Base-by-base conservation (phyloP, 2,797 vertebrate species). In the Orientallactaga sibirica region DNA sequence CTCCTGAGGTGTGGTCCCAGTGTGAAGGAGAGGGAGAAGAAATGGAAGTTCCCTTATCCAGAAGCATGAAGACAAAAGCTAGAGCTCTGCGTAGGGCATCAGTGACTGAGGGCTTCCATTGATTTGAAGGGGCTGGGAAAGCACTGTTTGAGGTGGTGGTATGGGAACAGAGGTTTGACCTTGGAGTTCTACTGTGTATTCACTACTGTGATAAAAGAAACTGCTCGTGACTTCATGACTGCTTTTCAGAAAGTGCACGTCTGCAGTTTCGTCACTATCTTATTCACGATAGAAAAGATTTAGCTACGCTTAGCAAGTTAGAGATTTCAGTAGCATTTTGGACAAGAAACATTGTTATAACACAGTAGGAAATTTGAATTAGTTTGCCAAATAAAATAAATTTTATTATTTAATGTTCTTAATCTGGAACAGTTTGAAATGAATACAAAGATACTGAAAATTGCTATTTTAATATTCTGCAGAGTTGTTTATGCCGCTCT, bases 351-450 rank as follows among this genome's bases (percentile, higher is more conserved):
- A 24, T 27, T 81, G 15, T 81, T 25, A 74, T 79, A 78, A 82
- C 48, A 82, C 86, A 79, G 58, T 78, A 27, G 5, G 12, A 61
- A 75, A 48, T 76, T 86, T 2, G 71, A 43, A 74, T 85, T 29
- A 76, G 37, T 75, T 33, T 61, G 10, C 48, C 7, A 82, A 43
- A 58, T 70, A 81, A 67, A 83, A 52, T 80, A 73, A 89, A 62
- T 92, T 14, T n/a, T 20, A 95, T 68, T 64, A 66, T 73, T 76
- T 52, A 78, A 43, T 82, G 62, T 68, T 83, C 19, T 33, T 37
- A 33, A 74, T 64, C 92, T 90, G 25, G 82, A 88, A 70, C 61
- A 64, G 16, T 82, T 92, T 76, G 66, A 82, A 43, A 8, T 76
- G 43, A 88, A 43, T 76, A 27, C 62, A 73, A 7, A 90, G 61